Base-by-base conservation (phyloP, 2,888 invertebrate species). In the Steinernema carpocapsae region DNA sequence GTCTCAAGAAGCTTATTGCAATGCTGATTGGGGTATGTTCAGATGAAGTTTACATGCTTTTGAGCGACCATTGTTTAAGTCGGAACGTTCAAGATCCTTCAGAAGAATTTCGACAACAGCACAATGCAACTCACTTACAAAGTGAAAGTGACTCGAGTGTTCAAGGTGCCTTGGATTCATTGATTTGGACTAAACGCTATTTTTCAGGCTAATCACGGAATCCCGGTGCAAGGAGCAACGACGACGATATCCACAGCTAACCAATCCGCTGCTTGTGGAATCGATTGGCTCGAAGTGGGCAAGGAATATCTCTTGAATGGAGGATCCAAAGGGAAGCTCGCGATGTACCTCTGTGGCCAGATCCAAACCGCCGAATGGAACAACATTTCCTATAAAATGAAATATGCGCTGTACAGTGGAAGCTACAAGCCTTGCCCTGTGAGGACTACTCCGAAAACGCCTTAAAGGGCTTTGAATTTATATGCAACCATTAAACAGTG, bases 151-250 rank as follows among this genome's bases (percentile, higher is more conserved):
- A 26, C 26, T 6, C 22, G 26, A 26, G 26, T 56, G 56, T 56
- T 56, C 56, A 56, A 56, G 17, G 56, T 56, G 56, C 24, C 24
- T 56, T 14, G 43, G 51, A 19, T 10, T 51, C 51, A 26, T 56
- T 22, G 4, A 19, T 26, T 10, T 7, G 26, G 26, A 17, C 2
- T 26, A 19, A 22, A 56, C n/a, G 22, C 6, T 10, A 6, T 51
- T 19, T 19, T n/a, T 10, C 10, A 10, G 51, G 6, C 51, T 12
- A 19, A 14, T 12, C 22, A 56, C 17, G 14, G 6, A 6, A 24
- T 26, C 24, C 56, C 26, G 6, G 26, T 26, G 1, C 22, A 56
- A 22, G 56, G 56, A 56, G 24, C 26, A 22, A 3, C 24, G 6
- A 17, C 26, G 6, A 6, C 56, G 22, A 6, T 56, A 12, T 12